Base-by-base conservation (phyloP, 2,113 vertebrate genomes). In the Zapus hudsonius region DNA sequence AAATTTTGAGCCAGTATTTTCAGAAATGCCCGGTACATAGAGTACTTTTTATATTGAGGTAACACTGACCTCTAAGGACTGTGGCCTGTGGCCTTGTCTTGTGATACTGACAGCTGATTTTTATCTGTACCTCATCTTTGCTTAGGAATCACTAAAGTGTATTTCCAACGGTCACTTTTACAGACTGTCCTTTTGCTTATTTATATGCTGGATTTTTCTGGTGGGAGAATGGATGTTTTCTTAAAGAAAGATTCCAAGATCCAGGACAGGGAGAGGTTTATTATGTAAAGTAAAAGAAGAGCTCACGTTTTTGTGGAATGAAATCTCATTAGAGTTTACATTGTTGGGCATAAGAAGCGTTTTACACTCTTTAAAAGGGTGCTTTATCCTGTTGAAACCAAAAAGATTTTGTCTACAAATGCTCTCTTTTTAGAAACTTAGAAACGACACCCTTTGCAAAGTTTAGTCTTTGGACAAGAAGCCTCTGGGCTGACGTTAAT, bases 311-410 rank as follows among this genome's bases (percentile, higher is more conserved):
- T 76, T 72, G 57, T 80, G 72, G 42, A 95, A 75, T 87, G 63
- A 92, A 87, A 64, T 92, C 83, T 76, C 70, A 66, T 73, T 95
- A 67, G 70, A 92, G 85, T 94, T 95, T 95, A 93, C 75, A 93
- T 63, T 89, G 44, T 73, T 89, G 89, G 78, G 67, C 83, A 64
- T 94, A 94, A 93, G 64, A 61, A 81, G 11, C 73, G 69, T 84
- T 95, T 95, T 92, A 74, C 40, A 81, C 36, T 84, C 42, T 84
- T 94, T 87, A 79, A 95, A 92, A 94, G 92, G 87, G 81, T 94
- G 91, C 95, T 96, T 92, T 93, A 93, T 94, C 88, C 66, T 93
- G 78, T 31, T 91, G 74, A 97, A 96, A 95, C 84, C 89, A 96
- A 96, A 95, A 89, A 31, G 84, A 91, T 84, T 89, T 94, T 96